Evolutionary conservation across 2,888 invertebrate genomes (phyloP).

Genomic region (Chymomyza amoena): DNA sequence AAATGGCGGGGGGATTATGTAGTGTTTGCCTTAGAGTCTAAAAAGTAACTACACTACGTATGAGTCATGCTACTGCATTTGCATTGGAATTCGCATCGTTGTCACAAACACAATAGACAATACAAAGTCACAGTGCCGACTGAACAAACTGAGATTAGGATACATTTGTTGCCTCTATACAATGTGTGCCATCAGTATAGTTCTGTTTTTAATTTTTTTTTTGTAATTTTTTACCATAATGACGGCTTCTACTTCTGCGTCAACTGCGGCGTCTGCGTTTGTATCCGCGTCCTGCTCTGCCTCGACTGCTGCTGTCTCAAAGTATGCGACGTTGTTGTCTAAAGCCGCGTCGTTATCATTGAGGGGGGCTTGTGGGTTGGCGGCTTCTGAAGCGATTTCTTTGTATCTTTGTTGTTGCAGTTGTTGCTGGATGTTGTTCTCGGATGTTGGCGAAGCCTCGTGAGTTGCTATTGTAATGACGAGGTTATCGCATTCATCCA

Average conservation of each 20-base stretch:
- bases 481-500: conserved; percentile 80
- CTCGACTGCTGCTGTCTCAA: conserved; percentile 23
- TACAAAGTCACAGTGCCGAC: background rate
- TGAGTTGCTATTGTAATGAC: conserved; percentile 77
- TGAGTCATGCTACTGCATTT: conserved; percentile 1
- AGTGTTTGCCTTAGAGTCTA: background rate
- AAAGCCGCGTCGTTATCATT: conserved; percentile 37
- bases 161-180: background rate
- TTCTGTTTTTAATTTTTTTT: background rate
- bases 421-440: conserved; percentile 50
- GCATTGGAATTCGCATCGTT: background rate
- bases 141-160: background rate
- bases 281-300: conserved; percentile 6
- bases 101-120: background rate
- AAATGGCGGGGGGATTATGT: background rate
- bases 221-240: conserved; percentile 50
- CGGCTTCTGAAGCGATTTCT: conserved; percentile 31
- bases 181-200: background rate
- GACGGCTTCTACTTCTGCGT: conserved; percentile 68
- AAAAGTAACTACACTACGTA: background rate
- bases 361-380: background rate
- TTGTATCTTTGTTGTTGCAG: conserved; percentile 16
- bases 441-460: conserved; percentile 48
- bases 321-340: conserved; percentile 14
- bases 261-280: conserved; percentile 58